phyloP scores from a whole-genome alignment of 2,888 invertebrate genomes.

The Endotricha flammealis region DNA sequence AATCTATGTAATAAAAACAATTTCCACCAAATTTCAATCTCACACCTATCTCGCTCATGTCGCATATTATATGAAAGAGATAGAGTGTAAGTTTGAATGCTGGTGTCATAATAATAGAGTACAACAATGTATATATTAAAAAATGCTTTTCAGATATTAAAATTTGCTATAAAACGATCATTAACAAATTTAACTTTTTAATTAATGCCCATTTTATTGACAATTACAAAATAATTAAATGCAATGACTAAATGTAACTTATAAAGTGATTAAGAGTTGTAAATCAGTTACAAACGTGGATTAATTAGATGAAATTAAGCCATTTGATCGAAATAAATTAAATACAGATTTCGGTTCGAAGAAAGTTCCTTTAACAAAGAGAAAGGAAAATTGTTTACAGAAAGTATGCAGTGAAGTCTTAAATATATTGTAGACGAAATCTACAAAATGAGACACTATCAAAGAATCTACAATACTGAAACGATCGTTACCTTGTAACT shows the following conservation, averaged over 20 bases:
- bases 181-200: not conserved
- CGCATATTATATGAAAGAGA: no score
- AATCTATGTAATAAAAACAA: no score
- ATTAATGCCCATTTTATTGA: not conserved
- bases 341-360: slow-evolving; percentile 5
- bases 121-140: no score
- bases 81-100: no score
- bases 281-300: no score
- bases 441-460: slow-evolving; percentile 10
- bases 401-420: slow-evolving; percentile 5
- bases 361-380: slow-evolving; percentile 2
- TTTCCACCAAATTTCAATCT: no score
- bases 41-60: no score
- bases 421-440: slow-evolving; percentile 10
- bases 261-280: no score
- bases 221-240: not conserved
- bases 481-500: slow-evolving; percentile 41
- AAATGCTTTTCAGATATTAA: no score
- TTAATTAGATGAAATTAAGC: no score
- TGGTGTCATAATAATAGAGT: no score
- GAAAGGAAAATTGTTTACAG: slow-evolving; percentile 5
- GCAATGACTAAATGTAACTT: not conserved
- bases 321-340: not conserved
- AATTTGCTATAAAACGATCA: no score
- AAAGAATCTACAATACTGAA: slow-evolving; percentile 9